These are phyloP conservation scores for Etheostoma spectabile DNA, from an alignment of 2,113 vertebrate species.

Conservation along the genomic window DNA sequence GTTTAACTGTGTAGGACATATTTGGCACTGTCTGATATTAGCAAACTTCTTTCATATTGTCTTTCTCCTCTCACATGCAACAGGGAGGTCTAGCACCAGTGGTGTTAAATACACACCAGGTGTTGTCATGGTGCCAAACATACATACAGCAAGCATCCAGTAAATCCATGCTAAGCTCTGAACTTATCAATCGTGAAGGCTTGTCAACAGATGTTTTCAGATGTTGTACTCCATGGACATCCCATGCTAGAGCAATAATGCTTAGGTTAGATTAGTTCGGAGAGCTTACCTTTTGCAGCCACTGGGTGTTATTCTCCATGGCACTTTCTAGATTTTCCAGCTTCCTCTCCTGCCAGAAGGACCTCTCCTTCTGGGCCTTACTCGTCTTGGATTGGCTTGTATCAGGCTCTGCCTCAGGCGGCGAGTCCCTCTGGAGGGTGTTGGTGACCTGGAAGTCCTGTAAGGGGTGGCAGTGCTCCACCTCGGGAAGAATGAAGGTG, in stretches of 20 bases:
- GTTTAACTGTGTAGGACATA: slow-evolving; percentile 41
- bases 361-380: slow-evolving; percentile 59
- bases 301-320: slow-evolving; percentile 88
- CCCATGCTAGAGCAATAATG: neutral
- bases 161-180: slow-evolving; percentile 62
- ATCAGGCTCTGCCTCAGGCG: slow-evolving; percentile 54
- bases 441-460: slow-evolving; percentile 83
- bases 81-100: slow-evolving; percentile 50
- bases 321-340: slow-evolving; percentile 84
- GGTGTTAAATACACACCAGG: slow-evolving; percentile 63
- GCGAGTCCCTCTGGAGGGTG: slow-evolving; percentile 85
- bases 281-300: slow-evolving; percentile 87
- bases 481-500: slow-evolving; percentile 88
- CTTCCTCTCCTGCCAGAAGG: slow-evolving; percentile 82
- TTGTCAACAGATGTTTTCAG: slow-evolving; percentile 48
- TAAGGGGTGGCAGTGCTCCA: slow-evolving; percentile 77
- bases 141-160: slow-evolving; percentile 51
- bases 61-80: slow-evolving; percentile 56
- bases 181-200: slow-evolving; percentile 54
- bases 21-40: slow-evolving; percentile 53
- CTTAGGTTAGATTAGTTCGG: neutral
- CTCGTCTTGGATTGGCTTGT: slow-evolving; percentile 44
- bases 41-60: slow-evolving; percentile 46
- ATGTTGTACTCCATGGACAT: slow-evolving; percentile 8
- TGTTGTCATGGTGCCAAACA: slow-evolving; percentile 40